These are phyloP conservation scores for Plagiodera versicolora DNA, from an alignment of 2,888 invertebrate genomes.

Conservation along the genomic window DNA sequence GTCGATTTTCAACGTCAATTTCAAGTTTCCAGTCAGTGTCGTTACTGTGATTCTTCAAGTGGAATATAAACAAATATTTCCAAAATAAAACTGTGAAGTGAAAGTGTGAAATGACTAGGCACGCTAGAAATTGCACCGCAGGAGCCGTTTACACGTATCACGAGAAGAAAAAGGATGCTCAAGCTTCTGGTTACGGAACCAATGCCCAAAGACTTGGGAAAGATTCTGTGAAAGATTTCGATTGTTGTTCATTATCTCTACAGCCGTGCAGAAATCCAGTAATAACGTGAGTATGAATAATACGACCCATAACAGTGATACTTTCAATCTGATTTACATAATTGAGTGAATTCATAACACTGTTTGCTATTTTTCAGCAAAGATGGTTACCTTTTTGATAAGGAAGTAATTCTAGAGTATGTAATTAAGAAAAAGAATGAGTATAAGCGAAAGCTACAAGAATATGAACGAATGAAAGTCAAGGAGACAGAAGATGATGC, in stretches of 20 bases:
- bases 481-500: conserved; percentile 71
- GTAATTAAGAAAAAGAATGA: conserved; percentile 93
- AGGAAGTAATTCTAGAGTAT: conserved; percentile 94
- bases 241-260: conserved; percentile 94
- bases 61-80: too few relatives aligned
- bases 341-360: background rate
- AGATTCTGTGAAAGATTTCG: conserved; percentile 94
- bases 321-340: background rate
- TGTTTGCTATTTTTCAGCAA: conserved; percentile 51
- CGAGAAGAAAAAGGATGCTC: conserved; percentile 95
- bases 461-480: conserved; percentile 85
- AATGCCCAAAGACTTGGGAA: conserved; percentile 86
- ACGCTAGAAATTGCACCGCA: conserved; percentile 97
- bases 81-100: too few relatives aligned
- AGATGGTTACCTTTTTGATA: conserved; percentile 94
- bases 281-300: conserved; percentile 65
- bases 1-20: too few relatives aligned
- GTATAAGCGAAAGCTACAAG: conserved; percentile 84
- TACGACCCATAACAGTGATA: background rate
- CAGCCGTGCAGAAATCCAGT: conserved; percentile 96
- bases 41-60: too few relatives aligned
- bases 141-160: conserved; percentile 98
- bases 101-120: conserved; percentile 90
- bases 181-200: conserved; percentile 91
- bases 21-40: too few relatives aligned